A percentile compares a stretch with the other conserved stretches of the same genome.
These are phyloP conservation scores for Melanerpes formicivorus DNA, from an alignment of 2,113 vertebrate genomes.

Conservation along the genomic window DNA sequence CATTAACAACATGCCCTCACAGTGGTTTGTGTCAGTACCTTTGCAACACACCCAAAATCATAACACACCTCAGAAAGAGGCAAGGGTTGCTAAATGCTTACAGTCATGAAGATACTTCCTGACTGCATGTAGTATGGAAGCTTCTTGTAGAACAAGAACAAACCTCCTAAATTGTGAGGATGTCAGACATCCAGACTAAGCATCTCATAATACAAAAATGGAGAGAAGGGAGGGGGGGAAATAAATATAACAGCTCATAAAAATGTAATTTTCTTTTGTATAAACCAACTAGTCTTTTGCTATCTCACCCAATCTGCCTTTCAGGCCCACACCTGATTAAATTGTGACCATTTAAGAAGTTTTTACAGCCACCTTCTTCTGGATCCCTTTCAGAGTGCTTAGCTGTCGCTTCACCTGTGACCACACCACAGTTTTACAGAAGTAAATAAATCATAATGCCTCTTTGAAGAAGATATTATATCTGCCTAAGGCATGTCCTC, in stretches of 20 bases:
- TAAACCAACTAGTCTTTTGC: background rate
- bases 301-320: background rate
- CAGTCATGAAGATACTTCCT: background rate
- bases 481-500: background rate
- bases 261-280: background rate
- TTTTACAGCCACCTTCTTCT: background rate
- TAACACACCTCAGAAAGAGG: background rate
- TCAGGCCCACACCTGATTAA: background rate
- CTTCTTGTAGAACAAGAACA: background rate
- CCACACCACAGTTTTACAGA: background rate
- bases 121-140: background rate
- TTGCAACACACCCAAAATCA: background rate
- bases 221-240: background rate
- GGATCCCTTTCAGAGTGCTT: background rate
- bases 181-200: background rate
- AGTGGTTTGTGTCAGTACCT: background rate
- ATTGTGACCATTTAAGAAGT: background rate
- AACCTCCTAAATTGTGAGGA: background rate
- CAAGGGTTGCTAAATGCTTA: background rate
- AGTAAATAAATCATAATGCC: background rate
- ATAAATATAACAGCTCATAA: background rate
- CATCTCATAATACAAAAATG: background rate
- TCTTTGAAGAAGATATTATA: background rate
- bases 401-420: background rate
- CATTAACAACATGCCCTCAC: background rate